Percentiles rank a stretch among this genome's conserved stretches.
These are phyloP conservation scores for Nebria ingens DNA, from an alignment of 1,140 invertebrate species.

Conservation along the genomic window DNA sequence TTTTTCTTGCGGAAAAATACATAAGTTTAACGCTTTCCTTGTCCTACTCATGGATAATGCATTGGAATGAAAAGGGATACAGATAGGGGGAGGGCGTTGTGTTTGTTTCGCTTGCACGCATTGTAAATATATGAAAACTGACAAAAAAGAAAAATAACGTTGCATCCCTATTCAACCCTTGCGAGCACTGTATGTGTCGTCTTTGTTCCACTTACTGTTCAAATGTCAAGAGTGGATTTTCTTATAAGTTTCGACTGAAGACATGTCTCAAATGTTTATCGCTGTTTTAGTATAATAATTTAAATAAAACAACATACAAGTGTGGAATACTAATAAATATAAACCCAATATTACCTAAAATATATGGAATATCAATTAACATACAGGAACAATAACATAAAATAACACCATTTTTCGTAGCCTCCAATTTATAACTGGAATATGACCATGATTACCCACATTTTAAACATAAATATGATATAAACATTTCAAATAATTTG, in stretches of 20 bases:
- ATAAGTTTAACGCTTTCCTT: neutral
- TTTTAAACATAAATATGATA: no score
- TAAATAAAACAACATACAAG: slow-evolving; percentile 16
- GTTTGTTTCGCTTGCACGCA: neutral
- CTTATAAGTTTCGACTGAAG: slow-evolving; percentile 18
- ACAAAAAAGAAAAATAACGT: slow-evolving; percentile 1
- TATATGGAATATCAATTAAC: no score
- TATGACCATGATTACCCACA: no score
- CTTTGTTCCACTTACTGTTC: slow-evolving; percentile 13
- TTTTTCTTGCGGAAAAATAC: neutral
- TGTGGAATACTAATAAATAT: no score
- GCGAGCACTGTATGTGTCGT: neutral
- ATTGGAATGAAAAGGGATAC: no score
- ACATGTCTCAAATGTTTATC: slow-evolving; percentile 24
- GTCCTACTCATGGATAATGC: no score
- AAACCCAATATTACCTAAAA: no score
- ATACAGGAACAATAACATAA: no score
- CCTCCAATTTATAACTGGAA: no score
- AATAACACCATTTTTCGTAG: no score
- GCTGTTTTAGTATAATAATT: slow-evolving; percentile 22
- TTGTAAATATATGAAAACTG: neutral
- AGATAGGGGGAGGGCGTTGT: no score
- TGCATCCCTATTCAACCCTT: neutral
- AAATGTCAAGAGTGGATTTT: slow-evolving; percentile 16
- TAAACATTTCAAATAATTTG: no score